A percentile compares a stretch with the other conserved stretches of the same genome.
These are phyloP conservation scores for Stichopus horrens DNA, from an alignment of 53 echinoderm and acorn worm genomes.

Conservation along the genomic window DNA sequence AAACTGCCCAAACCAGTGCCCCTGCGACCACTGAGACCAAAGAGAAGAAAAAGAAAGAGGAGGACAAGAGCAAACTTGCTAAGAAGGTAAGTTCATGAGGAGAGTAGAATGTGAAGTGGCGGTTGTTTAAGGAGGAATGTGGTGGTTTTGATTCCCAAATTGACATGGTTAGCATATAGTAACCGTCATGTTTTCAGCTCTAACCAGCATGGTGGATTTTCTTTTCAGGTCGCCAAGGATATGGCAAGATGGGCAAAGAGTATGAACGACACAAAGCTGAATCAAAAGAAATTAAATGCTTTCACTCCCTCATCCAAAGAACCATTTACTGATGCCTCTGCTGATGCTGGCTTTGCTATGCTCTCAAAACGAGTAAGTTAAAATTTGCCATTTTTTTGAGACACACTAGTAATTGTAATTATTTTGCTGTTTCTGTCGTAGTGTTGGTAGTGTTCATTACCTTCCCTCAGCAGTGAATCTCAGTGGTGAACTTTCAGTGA, in stretches of 20 bases:
- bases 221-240: constrained; percentile 84
- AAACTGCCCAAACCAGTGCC: not conserved
- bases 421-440: not conserved
- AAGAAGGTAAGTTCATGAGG: constrained; percentile 72
- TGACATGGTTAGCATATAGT: no score
- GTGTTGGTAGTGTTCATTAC: no score
- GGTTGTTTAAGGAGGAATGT: no score
- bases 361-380: constrained; percentile 72
- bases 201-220: no score
- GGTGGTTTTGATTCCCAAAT: no score
- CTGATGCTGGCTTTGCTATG: constrained; percentile 97
- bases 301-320: constrained; percentile 46
- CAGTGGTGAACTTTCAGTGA: no score
- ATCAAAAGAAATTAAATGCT: not conserved
- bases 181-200: no score
- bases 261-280: constrained; percentile 75
- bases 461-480: no score
- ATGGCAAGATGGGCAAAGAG: constrained; percentile 97
- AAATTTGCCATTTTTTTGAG: not conserved
- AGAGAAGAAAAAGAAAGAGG: constrained; percentile 65
- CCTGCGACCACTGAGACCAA: constrained; percentile 23
- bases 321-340: constrained; percentile 62
- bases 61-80: constrained; percentile 77
- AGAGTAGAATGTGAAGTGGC: no score
- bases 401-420: not conserved